Percentiles rank a stretch among this genome's conserved stretches.
Conservation (phyloP, 2,113 vertebrate species). For the Rhabdornis inornatus region DNA sequence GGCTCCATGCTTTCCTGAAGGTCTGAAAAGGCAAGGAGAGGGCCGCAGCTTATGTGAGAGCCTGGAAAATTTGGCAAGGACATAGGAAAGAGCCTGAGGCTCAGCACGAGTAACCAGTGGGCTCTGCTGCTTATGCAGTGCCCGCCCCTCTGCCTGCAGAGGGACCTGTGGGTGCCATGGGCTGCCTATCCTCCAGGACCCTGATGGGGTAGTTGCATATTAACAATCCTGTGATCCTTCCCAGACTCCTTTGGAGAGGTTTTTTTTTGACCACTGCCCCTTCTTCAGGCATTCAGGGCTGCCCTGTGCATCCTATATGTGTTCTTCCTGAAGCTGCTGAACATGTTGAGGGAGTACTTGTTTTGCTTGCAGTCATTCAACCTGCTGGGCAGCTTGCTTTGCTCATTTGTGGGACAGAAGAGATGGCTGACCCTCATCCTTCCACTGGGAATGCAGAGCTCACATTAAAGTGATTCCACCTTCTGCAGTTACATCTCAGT, state of each 20-base stretch:
- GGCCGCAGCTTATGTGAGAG: background rate
- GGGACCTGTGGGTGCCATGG: background rate
- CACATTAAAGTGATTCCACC: background rate
- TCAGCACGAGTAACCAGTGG: rapidly evolving
- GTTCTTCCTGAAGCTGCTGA: constrained; percentile 16
- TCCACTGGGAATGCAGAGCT: background rate
- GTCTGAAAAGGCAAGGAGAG: background rate
- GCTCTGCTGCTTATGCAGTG: background rate
- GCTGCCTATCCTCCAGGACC: background rate
- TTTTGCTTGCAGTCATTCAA: constrained; percentile 52
- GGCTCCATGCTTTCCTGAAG: background rate
- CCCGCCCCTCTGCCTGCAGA: background rate
- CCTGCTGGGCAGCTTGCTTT: constrained; percentile 43
- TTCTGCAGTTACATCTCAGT: background rate
- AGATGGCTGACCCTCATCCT: background rate
- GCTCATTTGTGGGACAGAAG: background rate
- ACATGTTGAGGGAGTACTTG: constrained; percentile 47
- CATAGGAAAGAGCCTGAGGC: background rate
- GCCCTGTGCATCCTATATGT: background rate
- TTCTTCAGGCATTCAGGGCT: background rate
- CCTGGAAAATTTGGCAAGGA: background rate
- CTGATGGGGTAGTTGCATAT: background rate
- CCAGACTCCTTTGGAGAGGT: background rate
- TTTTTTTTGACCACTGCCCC: background rate
- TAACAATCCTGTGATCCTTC: background rate